Evolutionary conservation across 2,797 vertebrate genomes (phyloP).

Genomic region (Orientallactaga sibirica): DNA sequence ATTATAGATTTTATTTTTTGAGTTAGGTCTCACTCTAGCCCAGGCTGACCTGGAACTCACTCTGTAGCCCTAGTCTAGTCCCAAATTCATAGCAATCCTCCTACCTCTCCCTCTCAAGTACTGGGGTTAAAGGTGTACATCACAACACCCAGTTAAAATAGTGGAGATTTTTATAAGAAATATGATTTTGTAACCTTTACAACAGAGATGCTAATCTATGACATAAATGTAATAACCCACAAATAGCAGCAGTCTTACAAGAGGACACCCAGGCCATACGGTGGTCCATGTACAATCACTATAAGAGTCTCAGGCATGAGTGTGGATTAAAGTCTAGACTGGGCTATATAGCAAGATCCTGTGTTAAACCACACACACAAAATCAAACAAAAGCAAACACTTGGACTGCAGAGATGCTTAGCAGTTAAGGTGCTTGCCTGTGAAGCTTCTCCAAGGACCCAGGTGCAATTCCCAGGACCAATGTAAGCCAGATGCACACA

Average conservation of each 20-base stretch:
- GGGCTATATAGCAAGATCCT: neutral
- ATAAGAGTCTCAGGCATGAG: neutral
- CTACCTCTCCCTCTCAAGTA: too few species aligned
- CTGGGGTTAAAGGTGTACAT: too few species aligned
- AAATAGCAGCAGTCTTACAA: neutral
- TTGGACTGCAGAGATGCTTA: too few species aligned
- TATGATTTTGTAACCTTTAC: constrained; percentile 22
- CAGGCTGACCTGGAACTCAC: too few species aligned
- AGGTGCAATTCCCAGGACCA: too few species aligned
- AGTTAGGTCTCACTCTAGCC: too few species aligned
- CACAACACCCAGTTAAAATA: too few species aligned
- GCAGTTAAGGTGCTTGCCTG: too few species aligned
- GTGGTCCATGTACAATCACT: neutral
- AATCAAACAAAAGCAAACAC: neutral
- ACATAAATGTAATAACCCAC: constrained; percentile 8
- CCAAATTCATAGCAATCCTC: too few species aligned
- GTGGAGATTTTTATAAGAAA: constrained; percentile 1
- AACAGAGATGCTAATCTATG: neutral
- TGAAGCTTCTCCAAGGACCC: too few species aligned
- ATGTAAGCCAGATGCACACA: too few species aligned
- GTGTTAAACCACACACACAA: neutral
- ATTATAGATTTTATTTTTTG: neutral
- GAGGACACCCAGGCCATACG: neutral
- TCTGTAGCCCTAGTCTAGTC: too few species aligned
- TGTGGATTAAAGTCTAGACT: neutral